A percentile compares a stretch with the other conserved stretches of the same genome.
Evolutionary conservation across 2,888 invertebrate species (phyloP).

Genomic region (Mimachlamys varia): DNA sequence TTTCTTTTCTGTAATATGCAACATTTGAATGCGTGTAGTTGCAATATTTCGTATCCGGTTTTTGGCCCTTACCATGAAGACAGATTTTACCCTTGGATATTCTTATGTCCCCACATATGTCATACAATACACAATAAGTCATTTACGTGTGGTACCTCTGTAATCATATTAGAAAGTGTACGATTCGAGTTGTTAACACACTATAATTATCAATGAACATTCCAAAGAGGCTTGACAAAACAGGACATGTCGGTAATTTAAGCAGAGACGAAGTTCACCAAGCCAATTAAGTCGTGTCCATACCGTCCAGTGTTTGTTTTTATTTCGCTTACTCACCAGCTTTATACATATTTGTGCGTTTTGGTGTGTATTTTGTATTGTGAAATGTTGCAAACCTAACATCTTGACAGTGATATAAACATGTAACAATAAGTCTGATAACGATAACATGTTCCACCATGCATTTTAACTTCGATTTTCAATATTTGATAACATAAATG

Average conservation of each 20-base stretch:
- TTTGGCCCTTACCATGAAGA: too few species aligned
- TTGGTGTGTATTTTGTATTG: background rate
- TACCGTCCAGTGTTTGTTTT: slow-evolving; percentile 12
- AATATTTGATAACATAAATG: background rate
- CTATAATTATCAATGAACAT: too few species aligned
- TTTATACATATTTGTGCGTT: background rate
- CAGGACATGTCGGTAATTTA: too few species aligned
- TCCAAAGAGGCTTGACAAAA: background rate
- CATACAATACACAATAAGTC: too few species aligned
- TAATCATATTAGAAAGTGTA: too few species aligned
- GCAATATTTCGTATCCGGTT: too few species aligned
- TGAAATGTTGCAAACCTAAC: background rate
- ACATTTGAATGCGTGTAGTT: too few species aligned
- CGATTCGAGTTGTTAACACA: too few species aligned
- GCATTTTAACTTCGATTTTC: background rate
- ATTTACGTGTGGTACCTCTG: too few species aligned
- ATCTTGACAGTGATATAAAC: background rate
- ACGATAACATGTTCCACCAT: background rate
- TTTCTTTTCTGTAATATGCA: too few species aligned
- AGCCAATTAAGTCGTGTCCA: background rate
- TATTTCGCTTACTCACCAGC: background rate
- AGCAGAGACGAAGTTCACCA: too few species aligned
- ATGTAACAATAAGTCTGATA: background rate
- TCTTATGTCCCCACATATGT: background rate
- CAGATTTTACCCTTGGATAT: too few species aligned